Evolutionary conservation across 2,888 invertebrate species (phyloP), one percentile per base, ranked within the genome.

Genomic region (Drymonia ruficornis): DNA sequence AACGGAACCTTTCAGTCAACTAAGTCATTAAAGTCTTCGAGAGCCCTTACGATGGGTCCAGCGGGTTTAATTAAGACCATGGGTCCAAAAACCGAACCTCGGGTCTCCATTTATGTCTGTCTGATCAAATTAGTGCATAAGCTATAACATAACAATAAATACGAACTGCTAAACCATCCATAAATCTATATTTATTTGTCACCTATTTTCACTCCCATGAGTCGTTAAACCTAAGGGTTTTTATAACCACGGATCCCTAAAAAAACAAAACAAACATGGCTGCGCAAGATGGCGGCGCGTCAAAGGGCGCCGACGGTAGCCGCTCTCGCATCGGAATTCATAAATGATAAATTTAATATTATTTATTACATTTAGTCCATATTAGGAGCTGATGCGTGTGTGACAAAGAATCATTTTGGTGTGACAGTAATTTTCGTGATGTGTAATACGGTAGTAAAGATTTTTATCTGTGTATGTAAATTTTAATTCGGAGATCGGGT

Each of bases 301-400:
- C 89, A 91, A 92, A 91, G 89, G 74, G 72, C 75, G 76, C 89
- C 89, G 88, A 76, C 87, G 85, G 91, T 91, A 91, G 91, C 91
- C 78, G 83, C 80, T 73, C 72, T 75, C 81, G 76, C 78, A 76
- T 78, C 79, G 85, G 89, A 84, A 88, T 88, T 89, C 87, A 89
- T 89, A 90, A 91, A 91, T 91, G 91, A 91, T 91, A 91, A 91
- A 89, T 90, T 89, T 86, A 87, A 88, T 89, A 87, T 88, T 86
- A 89, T 90, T 90, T 89, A 91, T 84, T 84, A 81, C 75, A 71
- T 69, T 73, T 63, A 73, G 78, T 70, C 79, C 67, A 64, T 77
- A 78, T 76, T 78, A 67, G 70, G 86, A 83, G 84, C 66, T 83
- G 81, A 65, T 76, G 63, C 61, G 56, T 71, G 72, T 63, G 67